Percentiles rank a stretch among this genome's conserved stretches.
Conservation (phyloP, 2,113 vertebrate species). For the Euleptes europaea region DNA sequence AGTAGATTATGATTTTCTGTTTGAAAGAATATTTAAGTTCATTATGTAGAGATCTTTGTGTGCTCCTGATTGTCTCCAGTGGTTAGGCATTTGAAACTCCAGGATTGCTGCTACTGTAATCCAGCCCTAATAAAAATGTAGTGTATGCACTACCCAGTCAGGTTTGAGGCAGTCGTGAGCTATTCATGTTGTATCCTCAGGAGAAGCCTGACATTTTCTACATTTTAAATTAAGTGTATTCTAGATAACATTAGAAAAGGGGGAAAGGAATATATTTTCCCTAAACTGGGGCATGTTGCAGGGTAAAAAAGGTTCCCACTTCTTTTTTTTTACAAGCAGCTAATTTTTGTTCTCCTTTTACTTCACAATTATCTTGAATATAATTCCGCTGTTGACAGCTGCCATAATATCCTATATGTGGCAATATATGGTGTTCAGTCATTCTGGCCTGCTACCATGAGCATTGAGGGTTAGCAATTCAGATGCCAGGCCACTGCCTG, state of each 20-base stretch:
- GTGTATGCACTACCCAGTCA: conserved; percentile 48
- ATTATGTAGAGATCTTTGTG: conserved; percentile 73
- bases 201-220: conserved; percentile 43
- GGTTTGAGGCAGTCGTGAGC: conserved; percentile 60
- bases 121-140: conserved; percentile 68
- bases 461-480: too few relatives aligned
- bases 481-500: too few relatives aligned
- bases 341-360: neutral
- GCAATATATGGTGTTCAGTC: neutral
- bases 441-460: neutral
- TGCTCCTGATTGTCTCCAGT: conserved; percentile 71
- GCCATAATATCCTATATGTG: neutral
- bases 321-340: neutral
- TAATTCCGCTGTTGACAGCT: neutral
- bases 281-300: conserved; percentile 1
- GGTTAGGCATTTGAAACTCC: conserved; percentile 67
- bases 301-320: neutral
- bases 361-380: neutral
- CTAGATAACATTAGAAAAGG: conserved; percentile 28
- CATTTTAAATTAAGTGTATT: conserved; percentile 38
- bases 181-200: conserved; percentile 50
- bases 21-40: conserved; percentile 77
- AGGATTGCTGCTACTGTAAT: conserved; percentile 65
- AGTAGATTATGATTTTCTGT: conserved; percentile 71
- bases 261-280: neutral